These are phyloP conservation scores for Hyperopisus bebe DNA, from an alignment of 2,113 vertebrate genomes.

Conservation along the genomic window DNA sequence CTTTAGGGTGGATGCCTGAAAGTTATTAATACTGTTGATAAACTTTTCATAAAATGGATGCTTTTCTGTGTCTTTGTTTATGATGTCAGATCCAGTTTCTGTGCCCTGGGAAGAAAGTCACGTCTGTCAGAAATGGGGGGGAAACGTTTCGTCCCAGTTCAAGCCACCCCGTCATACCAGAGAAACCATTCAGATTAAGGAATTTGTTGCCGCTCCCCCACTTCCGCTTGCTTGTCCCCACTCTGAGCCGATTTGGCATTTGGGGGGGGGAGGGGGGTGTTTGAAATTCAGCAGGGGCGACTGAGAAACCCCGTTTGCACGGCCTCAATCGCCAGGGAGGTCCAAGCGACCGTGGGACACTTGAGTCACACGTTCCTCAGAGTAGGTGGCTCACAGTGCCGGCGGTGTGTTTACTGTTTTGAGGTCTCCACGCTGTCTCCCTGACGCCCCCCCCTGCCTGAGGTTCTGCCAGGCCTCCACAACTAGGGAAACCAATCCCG, in stretches of 20 bases:
- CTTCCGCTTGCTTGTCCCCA: background rate
- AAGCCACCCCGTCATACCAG: background rate
- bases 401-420: background rate
- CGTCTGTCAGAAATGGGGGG: background rate
- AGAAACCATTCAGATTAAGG: background rate
- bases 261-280: background rate
- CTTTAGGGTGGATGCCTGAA: background rate
- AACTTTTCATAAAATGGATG: background rate
- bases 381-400: background rate
- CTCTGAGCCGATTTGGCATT: background rate
- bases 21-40: background rate
- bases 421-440: background rate
- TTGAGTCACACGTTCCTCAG: background rate
- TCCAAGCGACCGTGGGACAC: background rate
- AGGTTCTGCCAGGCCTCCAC: no score
- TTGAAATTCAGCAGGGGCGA: background rate
- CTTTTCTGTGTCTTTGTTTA: background rate
- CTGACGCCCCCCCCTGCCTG: background rate
- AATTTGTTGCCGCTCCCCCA: background rate
- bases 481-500: constrained; percentile 4
- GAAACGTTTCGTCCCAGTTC: background rate
- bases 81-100: background rate
- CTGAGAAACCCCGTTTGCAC: background rate
- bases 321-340: background rate
- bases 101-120: background rate